Conservation (phyloP, 1,140 invertebrate species). For the Portunus trituberculatus region DNA sequence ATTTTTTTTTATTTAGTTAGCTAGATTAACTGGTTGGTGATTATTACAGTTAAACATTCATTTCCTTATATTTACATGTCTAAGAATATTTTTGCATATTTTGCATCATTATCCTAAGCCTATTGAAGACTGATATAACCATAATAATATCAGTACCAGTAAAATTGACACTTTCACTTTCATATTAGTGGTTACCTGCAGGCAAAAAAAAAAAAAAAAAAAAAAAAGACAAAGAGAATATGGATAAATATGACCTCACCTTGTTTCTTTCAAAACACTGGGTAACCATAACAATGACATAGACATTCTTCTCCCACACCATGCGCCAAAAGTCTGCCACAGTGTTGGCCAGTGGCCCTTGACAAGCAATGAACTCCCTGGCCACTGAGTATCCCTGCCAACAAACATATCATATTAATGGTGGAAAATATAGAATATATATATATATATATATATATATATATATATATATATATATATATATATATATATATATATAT, state of each 20-base stretch:
- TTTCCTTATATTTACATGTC: not conserved
- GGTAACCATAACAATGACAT: slow-evolving; percentile 93
- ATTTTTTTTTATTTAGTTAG: not conserved
- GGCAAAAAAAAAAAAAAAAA: no score
- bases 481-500: slow-evolving; percentile 31
- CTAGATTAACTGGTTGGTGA: not conserved
- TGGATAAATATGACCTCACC: not conserved
- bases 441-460: slow-evolving; percentile 39
- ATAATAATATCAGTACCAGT: no score
- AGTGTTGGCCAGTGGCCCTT: slow-evolving; percentile 90
- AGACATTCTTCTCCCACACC: slow-evolving; percentile 97
- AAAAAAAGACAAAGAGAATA: not conserved
- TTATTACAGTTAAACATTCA: not conserved
- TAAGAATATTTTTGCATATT: not conserved
- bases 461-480: slow-evolving; percentile 37
- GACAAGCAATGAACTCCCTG: slow-evolving; percentile 93
- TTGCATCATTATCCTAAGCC: not conserved
- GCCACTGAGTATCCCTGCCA: slow-evolving; percentile 80
- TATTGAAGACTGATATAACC: no score
- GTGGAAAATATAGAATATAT: not conserved
- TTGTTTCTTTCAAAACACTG: slow-evolving; percentile 74
- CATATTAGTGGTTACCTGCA: no score
- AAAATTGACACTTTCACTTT: no score
- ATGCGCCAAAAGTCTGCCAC: slow-evolving; percentile 96
- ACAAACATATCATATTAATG: slow-evolving; percentile 77